A percentile compares a stretch with the other conserved stretches of the same genome.
Evolutionary conservation across 1,140 invertebrate genomes (phyloP).

Genomic region (Solenopsis fugax): DNA sequence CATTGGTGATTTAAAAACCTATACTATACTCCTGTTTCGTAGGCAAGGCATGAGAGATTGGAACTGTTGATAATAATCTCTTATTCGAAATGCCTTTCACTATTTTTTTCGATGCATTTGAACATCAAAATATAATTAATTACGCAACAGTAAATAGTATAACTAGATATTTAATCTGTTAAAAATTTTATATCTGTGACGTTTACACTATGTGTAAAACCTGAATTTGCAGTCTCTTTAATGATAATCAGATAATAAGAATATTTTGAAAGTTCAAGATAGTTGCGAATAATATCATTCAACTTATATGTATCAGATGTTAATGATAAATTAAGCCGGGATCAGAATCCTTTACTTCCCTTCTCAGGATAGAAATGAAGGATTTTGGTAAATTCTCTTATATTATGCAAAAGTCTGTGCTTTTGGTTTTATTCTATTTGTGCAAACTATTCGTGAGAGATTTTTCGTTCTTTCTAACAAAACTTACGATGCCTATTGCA

Average conservation of each 20-base stretch:
- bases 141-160: neutral
- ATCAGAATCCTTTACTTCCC: no score
- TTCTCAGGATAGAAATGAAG: no score
- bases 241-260: neutral
- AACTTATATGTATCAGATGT: no score
- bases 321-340: no score
- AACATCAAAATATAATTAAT: neutral
- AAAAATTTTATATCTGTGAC: neutral
- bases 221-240: neutral
- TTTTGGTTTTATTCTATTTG: no score
- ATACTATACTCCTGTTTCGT: neutral
- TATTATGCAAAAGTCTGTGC: no score
- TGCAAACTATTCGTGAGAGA: neutral
- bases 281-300: no score
- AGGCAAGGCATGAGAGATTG: neutral
- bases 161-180: constrained; percentile 3
- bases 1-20: constrained; percentile 46
- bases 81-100: neutral
- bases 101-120: neutral
- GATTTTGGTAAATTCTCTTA: no score
- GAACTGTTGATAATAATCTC: neutral
- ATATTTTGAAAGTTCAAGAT: neutral
- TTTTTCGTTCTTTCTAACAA: neutral
- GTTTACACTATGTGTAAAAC: neutral
- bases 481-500: neutral